Evolutionary conservation across 2,797 vertebrate genomes (phyloP), one percentile per base, ranked within the genome.

Genomic region (Podarcis lilfordi): DNA sequence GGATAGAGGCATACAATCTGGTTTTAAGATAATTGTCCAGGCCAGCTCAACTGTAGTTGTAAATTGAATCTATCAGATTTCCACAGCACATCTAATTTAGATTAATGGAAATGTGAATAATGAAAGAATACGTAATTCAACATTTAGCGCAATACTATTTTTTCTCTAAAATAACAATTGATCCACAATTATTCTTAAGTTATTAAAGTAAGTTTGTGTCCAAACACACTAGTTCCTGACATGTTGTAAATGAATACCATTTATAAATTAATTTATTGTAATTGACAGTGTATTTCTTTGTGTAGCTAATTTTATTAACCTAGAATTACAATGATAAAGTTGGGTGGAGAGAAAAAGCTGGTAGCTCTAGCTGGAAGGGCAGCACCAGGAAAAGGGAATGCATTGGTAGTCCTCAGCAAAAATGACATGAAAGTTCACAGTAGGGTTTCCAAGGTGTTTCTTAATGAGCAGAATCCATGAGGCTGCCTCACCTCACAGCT

Each of bases 391-490:
- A 43, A 64, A 50, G 21, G 17, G 17, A 32, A 71, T 13, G 13
- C 11, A 6, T 11, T 59, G 32, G 10, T 68, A 25, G 32, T 43
- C 3, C 25, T 66, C n/a, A 75, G 40, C n/a, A 29, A 43, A 43
- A 50, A 37, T 45, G 45, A 68, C 85, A 80, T 35, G 55, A 27
- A 64, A 66, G n/a, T 89, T 81, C 82, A 80, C 40, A 35, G 37
- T 45, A 69, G 32, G 68, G 40, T 68, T 59, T 89, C 78, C 17
- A 81, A 76, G 77, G 78, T 76, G 43, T 61, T 81, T 29, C 69
- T 91, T 89, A 82, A 85, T 85, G 5, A 4, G 72, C 82, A 88
- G 83, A 68, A 3, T 80, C 74, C 50, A 82, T 59, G 83, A 80
- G 80, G 86, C 45, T 84, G 8, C 84, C 61, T 86, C 77, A 74